Evolutionary conservation across 2,113 vertebrate species (phyloP).

Genomic region (Alethe castanea): DNA sequence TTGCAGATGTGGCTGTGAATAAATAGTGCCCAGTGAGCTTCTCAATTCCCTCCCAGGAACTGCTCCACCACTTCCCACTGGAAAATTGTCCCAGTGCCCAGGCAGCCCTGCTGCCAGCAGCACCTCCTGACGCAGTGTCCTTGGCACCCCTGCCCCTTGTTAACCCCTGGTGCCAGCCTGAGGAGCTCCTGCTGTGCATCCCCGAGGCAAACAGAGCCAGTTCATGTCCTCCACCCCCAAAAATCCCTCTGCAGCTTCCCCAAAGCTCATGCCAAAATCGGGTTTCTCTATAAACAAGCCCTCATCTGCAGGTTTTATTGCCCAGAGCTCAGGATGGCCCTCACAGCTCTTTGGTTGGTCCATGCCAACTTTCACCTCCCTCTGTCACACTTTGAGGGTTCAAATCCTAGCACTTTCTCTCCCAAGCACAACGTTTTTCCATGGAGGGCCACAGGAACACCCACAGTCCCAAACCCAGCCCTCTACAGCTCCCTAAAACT

Average conservation of each 20-base stretch:
- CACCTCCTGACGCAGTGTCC: not conserved
- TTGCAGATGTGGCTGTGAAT: not conserved
- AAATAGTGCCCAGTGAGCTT: not conserved
- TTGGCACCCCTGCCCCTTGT: not conserved
- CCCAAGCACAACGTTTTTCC: not conserved
- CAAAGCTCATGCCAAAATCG: not conserved
- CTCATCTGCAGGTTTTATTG: rapidly evolving
- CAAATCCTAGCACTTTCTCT: not conserved
- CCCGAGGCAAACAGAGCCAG: rapidly evolving
- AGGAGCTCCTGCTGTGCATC: rapidly evolving
- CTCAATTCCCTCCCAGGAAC: not conserved
- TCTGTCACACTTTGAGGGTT: rapidly evolving
- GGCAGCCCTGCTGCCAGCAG: not conserved
- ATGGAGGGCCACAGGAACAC: rapidly evolving
- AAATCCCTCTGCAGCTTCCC: not conserved
- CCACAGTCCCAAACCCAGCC: not conserved
- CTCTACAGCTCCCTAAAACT: not conserved
- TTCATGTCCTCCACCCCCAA: rapidly evolving
- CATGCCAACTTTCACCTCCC: rapidly evolving
- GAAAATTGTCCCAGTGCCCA: constrained; percentile 3
- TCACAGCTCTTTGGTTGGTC: not conserved
- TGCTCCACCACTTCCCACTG: not conserved
- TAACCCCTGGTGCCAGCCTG: not conserved
- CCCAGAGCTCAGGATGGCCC: not conserved
- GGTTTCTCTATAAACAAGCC: not conserved